phyloP scores from a whole-genome alignment of 2,113 vertebrate genomes.

The Pantherophis guttatus region DNA sequence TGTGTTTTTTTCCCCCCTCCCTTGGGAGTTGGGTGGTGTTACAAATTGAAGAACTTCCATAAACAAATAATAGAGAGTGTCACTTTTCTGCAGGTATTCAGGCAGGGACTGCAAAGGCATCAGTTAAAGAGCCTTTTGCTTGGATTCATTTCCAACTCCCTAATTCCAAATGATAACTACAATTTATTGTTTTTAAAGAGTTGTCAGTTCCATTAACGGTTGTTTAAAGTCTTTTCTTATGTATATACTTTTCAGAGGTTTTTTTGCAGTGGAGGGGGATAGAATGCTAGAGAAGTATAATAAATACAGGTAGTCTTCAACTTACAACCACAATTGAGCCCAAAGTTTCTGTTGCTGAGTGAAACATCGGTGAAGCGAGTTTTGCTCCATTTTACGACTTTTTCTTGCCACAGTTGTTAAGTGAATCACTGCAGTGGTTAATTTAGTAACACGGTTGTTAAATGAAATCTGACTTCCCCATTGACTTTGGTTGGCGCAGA shows the following conservation, averaged over 20 bases:
- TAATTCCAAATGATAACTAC: background rate
- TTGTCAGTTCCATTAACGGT: background rate
- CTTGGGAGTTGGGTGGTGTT: background rate
- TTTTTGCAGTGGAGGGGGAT: fast-evolving
- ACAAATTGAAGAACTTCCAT: background rate
- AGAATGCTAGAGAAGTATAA: background rate
- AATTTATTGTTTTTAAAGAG: background rate
- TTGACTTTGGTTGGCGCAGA: background rate
- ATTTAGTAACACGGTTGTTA: background rate
- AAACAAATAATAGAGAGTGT: background rate
- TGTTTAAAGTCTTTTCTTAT: background rate
- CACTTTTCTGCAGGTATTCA: background rate
- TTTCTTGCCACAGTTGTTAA: background rate
- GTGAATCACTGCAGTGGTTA: background rate
- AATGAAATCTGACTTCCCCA: background rate
- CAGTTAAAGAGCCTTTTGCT: background rate
- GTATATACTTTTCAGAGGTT: background rate
- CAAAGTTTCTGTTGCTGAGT: background rate
- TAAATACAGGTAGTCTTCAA: background rate
- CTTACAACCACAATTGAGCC: background rate
- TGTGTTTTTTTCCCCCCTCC: background rate
- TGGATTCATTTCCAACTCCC: background rate
- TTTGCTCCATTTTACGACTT: background rate
- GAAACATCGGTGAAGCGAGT: background rate
- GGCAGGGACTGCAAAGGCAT: background rate